Conservation (phyloP, 2,113 vertebrate genomes). For the Psophia crepitans region DNA sequence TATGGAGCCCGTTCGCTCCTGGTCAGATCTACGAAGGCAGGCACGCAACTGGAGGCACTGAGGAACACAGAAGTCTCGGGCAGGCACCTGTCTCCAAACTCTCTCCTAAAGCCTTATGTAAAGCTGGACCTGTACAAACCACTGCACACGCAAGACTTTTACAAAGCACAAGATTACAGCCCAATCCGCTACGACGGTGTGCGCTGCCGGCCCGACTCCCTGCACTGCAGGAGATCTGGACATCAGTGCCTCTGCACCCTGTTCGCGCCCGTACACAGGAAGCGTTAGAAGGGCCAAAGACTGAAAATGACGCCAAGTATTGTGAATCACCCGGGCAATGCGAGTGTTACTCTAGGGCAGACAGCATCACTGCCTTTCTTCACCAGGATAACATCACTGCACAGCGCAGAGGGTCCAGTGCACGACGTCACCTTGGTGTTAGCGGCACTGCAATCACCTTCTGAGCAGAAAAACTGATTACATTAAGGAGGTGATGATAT, state of each 20-base stretch:
- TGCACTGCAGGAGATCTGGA: neutral
- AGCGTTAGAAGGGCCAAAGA: neutral
- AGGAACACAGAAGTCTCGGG: neutral
- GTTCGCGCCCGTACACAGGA: neutral
- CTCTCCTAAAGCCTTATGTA: neutral
- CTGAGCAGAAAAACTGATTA: neutral
- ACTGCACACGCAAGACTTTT: rapidly evolving
- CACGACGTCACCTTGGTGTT: neutral
- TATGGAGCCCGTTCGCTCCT: rapidly evolving
- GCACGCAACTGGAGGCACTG: neutral
- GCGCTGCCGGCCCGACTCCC: neutral
- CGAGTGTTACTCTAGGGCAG: neutral
- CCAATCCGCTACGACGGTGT: rapidly evolving
- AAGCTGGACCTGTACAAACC: neutral
- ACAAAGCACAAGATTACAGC: neutral
- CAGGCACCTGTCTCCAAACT: neutral
- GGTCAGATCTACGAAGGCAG: neutral
- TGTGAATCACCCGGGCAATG: neutral
- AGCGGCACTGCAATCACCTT: neutral
- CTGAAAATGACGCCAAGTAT: neutral
- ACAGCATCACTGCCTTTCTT: neutral
- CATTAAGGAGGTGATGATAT: neutral
- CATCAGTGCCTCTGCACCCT: neutral
- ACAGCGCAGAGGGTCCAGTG: neutral
- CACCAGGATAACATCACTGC: neutral